Evolutionary conservation across 2,888 invertebrate genomes (phyloP), one percentile per base, ranked within the genome.

Genomic region (Cheilosia vernalis): DNA sequence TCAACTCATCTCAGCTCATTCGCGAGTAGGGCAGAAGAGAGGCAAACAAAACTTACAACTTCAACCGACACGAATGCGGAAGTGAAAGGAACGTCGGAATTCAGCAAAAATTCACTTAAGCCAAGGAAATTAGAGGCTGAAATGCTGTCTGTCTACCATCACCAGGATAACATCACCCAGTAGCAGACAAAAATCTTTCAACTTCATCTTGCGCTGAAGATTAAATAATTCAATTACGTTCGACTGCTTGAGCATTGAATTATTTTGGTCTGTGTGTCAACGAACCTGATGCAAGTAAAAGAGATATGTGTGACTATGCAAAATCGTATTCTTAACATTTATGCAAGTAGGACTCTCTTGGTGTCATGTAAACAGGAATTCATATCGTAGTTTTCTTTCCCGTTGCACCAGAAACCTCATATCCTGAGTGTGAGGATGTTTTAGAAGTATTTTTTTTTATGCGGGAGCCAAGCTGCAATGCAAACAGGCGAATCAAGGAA

Each of bases 171-270:
- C 51, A 37, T 37, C 33, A 64, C 47, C 47, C 33, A 33, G 27
- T 27, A 24, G 37, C 30, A 73, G 73, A 76, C 67, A 55, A 82
- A 76, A 64, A 69, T 76, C 61, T 64, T 78, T 63, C 47, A 56
- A 40, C 58, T 66, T 72, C 61, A 49, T 63, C 78, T 70, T 60
- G 51, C 64, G 53, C 70, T 55, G 80, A 80, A 80, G 69, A 80
- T 80, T 70, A 61, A 80, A 84, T 84, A 76, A 84, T 84, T 84
- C 84, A 84, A 80, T 84, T 84, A 80, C 60, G 70, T 84, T 84
- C 60, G 84, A 74, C 80, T 84, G 60, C 84, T 80, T 80, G 64
- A 69, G 66, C 74, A 66, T 70, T 84, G 80, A 84, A 53, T 70
- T 80, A 80, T 74, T 79, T 74, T 76, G 84, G 53, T 60, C 42